A percentile compares a stretch with the other conserved stretches of the same genome.
Evolutionary conservation across 2,888 invertebrate species (phyloP).

Genomic region (Himalopsyche anomala): DNA sequence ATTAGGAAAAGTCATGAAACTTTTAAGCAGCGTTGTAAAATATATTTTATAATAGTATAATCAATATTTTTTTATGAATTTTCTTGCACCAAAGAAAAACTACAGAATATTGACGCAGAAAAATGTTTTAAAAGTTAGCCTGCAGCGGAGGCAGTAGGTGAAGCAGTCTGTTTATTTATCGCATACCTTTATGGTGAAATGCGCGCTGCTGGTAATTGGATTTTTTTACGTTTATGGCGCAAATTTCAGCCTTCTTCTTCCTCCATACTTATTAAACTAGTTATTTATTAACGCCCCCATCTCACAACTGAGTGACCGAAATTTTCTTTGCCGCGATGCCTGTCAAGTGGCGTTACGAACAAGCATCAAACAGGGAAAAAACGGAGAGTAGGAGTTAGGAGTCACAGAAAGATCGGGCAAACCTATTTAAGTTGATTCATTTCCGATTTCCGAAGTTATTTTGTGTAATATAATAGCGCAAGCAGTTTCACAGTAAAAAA

Average conservation of each 20-base stretch:
- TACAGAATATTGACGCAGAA: background rate
- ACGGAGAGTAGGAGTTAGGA: too few relatives aligned
- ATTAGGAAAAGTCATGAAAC: too few relatives aligned
- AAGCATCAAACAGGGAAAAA: too few relatives aligned
- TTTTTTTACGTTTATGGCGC: constrained; percentile 39
- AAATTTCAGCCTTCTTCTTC: constrained; percentile 32
- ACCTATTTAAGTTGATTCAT: too few relatives aligned
- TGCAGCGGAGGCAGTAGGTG: background rate
- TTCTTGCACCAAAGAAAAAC: background rate
- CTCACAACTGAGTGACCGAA: constrained; percentile 35
- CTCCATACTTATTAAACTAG: constrained; percentile 38
- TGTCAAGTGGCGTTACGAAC: background rate
- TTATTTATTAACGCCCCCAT: constrained; percentile 28
- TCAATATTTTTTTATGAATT: background rate
- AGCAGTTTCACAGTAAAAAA: too few relatives aligned
- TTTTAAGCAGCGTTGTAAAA: too few relatives aligned
- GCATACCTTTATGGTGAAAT: constrained; percentile 40
- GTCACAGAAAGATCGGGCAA: too few relatives aligned
- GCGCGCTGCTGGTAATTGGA: constrained; percentile 37
- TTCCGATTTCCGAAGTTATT: too few relatives aligned
- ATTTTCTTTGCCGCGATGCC: background rate
- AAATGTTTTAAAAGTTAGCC: background rate
- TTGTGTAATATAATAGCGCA: too few relatives aligned
- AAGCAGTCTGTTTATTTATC: constrained; percentile 26
- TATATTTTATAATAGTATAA: too few relatives aligned